Conservation (phyloP, 2,888 invertebrate genomes). For the Portevinia maculata region DNA sequence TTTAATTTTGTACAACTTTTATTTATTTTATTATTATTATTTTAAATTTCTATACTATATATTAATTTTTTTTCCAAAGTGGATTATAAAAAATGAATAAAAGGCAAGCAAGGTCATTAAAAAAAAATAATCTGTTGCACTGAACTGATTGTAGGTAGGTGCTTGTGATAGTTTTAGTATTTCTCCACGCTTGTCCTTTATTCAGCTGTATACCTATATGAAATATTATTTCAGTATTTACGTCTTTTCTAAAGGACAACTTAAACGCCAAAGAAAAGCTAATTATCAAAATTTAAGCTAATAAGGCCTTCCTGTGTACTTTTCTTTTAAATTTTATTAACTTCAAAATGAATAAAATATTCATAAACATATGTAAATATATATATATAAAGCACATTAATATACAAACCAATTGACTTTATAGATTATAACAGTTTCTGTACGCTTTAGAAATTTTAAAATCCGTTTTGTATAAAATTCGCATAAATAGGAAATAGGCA, state of each 20-base stretch:
- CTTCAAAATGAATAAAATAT: conserved; percentile 8
- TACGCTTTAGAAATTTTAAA: conserved; percentile 39
- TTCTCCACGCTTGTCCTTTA: not conserved
- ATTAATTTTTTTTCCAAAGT: conserved; percentile 37
- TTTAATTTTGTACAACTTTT: conserved; percentile 59
- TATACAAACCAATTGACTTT: conserved; percentile 45
- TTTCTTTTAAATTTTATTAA: conserved; percentile 21
- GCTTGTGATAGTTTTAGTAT: conserved; percentile 1
- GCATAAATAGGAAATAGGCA: conserved; percentile 10
- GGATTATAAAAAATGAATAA: conserved; percentile 15
- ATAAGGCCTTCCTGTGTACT: conserved; percentile 5
- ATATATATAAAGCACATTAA: conserved; percentile 54
- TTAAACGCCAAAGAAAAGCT: conserved; percentile 1
- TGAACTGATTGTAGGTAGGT: conserved; percentile 39
- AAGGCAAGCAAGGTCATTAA: not conserved
- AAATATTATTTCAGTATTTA: too few relatives aligned
- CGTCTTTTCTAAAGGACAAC: too few relatives aligned
- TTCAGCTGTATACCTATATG: not conserved
- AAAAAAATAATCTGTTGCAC: conserved; percentile 50
- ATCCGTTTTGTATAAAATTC: conserved; percentile 21
- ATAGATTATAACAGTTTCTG: conserved; percentile 30
- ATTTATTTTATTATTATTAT: conserved; percentile 58
- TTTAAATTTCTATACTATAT: conserved; percentile 33
- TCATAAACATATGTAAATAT: not conserved
- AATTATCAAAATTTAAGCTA: not conserved